Evolutionary conservation across 2,797 vertebrate genomes (phyloP).

Genomic region (Podargus strigoides): DNA sequence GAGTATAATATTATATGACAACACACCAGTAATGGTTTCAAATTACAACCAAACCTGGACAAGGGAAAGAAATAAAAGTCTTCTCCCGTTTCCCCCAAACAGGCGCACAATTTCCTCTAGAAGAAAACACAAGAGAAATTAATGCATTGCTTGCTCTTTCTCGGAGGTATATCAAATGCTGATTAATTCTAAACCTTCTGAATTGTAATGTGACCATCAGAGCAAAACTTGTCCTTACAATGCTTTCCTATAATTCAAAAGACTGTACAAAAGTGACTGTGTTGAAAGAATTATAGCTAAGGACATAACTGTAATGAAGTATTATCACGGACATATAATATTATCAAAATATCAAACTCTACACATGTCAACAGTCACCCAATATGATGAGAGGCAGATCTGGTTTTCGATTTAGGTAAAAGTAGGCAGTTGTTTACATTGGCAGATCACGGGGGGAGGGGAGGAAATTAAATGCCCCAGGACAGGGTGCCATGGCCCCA

Average conservation of each 20-base stretch:
- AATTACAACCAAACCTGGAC: not conserved
- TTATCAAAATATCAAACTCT: slow-evolving; percentile 54
- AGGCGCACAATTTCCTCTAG: not conserved
- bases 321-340: slow-evolving; percentile 35
- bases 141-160: not conserved
- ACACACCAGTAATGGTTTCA: not conserved
- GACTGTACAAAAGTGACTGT: not conserved
- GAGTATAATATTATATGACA: not conserved
- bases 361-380: slow-evolving; percentile 37
- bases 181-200: slow-evolving; percentile 2
- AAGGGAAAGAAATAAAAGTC: not conserved
- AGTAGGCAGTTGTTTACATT: not conserved
- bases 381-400: not conserved
- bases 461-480: slow-evolving; percentile 24
- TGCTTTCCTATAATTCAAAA: not conserved
- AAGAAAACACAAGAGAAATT: not conserved
- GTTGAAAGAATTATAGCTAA: slow-evolving; percentile 53
- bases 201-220: not conserved
- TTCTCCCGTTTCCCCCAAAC: not conserved
- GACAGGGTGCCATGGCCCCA: not conserved
- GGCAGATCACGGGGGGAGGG: not conserved
- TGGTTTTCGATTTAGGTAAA: slow-evolving; percentile 12
- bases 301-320: slow-evolving; percentile 40
- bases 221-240: not conserved
- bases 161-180: not conserved